Conservation (phyloP, 1,140 invertebrate genomes). For the Cylas formicarius region DNA sequence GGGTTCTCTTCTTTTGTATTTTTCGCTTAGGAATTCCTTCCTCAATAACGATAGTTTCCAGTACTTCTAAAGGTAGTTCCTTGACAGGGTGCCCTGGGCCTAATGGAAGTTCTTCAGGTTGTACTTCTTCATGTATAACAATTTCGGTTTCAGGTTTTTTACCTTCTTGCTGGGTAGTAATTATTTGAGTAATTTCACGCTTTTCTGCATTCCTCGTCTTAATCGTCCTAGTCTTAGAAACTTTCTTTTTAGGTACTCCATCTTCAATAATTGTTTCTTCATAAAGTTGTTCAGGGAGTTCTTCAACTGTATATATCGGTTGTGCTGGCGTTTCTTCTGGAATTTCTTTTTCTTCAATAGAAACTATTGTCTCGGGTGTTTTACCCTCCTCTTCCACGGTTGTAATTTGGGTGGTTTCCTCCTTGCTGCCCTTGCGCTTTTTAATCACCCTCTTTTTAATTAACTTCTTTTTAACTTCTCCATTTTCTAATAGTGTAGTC, state of each 20-base stretch:
- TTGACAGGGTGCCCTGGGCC: constrained; percentile 27
- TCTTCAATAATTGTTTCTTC: constrained; percentile 23
- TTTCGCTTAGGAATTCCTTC: constrained; percentile 32
- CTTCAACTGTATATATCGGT: constrained; percentile 16
- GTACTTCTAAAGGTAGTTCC: constrained; percentile 35
- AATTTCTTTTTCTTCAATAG: constrained; percentile 34
- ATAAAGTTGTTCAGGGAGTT: constrained; percentile 36
- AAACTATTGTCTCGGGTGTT: constrained; percentile 29
- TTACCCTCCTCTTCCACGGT: constrained; percentile 38
- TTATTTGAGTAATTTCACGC: constrained; percentile 27
- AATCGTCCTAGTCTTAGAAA: constrained; percentile 26
- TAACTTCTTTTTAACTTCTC: constrained; percentile 30
- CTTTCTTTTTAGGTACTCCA: constrained; percentile 29
- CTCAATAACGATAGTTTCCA: constrained; percentile 21
- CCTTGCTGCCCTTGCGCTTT: constrained; percentile 42
- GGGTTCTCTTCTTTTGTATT: constrained; percentile 28
- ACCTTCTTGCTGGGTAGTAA: constrained; percentile 29
- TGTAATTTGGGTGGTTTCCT: constrained; percentile 34
- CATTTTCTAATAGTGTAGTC: constrained; percentile 33
- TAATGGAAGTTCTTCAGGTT: constrained; percentile 25
- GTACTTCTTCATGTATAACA: constrained; percentile 23
- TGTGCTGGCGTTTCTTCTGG: constrained; percentile 27
- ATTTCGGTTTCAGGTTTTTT: constrained; percentile 26
- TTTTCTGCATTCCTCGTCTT: constrained; percentile 24
- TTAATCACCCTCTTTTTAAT: constrained; percentile 39